A percentile compares a stretch with the other conserved stretches of the same genome.
Conservation (phyloP, 53 echinoderm and acorn worm species). For the Paracentrotus lividus region DNA sequence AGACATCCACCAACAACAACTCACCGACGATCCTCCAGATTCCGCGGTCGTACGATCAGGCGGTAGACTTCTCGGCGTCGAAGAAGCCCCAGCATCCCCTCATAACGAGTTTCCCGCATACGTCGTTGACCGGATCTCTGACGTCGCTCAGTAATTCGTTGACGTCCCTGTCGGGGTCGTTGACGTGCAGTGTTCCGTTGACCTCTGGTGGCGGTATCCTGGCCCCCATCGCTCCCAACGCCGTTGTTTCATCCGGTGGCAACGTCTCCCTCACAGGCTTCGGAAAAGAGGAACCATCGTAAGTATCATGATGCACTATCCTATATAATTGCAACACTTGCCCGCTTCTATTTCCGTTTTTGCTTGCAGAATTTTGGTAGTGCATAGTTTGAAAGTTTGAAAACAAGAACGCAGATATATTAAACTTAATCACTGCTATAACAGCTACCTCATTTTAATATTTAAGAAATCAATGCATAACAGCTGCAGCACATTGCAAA, state of each 20-base stretch:
- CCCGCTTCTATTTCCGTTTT: background rate
- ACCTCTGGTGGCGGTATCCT: slow-evolving; percentile 43
- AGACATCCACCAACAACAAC: slow-evolving; percentile 34
- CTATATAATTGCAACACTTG: background rate
- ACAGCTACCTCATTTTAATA: slow-evolving; percentile 12
- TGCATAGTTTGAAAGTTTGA: background rate
- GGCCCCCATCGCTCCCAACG: slow-evolving; percentile 66
- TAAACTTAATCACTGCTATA: background rate
- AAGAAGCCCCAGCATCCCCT: slow-evolving; percentile 58
- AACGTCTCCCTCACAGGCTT: slow-evolving; percentile 52
- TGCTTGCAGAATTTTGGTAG: slow-evolving; percentile 12
- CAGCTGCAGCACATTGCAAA: slow-evolving; percentile 9
- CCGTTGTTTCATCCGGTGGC: slow-evolving; percentile 60
- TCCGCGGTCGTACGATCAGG: slow-evolving; percentile 91
- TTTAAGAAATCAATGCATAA: background rate
- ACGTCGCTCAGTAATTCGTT: background rate
- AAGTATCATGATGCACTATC: slow-evolving; percentile 38
- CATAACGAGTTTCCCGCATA: slow-evolving; percentile 9
- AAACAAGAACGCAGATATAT: background rate
- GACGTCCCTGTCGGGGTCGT: slow-evolving; percentile 21
- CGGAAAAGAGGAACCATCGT: slow-evolving; percentile 56
- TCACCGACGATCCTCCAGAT: slow-evolving; percentile 93
- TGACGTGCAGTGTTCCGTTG: slow-evolving; percentile 53
- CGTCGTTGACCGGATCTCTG: slow-evolving; percentile 24
- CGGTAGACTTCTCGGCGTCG: slow-evolving; percentile 83